Evolutionary conservation across 2,797 vertebrate genomes (phyloP).

Genomic region (Coluber constrictor): DNA sequence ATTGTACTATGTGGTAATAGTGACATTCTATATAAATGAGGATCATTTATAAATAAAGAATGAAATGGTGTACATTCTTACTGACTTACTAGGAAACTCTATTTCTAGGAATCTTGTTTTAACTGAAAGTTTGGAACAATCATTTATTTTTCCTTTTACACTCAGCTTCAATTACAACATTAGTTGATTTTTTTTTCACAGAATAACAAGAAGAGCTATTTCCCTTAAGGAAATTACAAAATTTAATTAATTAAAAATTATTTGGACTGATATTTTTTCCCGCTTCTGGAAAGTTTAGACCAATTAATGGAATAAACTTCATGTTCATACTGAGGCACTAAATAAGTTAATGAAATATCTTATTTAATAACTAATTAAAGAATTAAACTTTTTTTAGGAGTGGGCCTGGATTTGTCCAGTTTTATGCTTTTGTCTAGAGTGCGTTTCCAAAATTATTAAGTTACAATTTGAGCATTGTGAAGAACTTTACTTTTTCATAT

Average conservation of each 20-base stretch:
- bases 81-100: conserved; percentile 23
- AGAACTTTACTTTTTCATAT: background rate
- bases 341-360: conserved; percentile 10
- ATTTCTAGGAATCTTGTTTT: conserved; percentile 39
- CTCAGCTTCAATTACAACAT: conserved; percentile 43
- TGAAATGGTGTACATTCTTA: background rate
- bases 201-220: conserved; percentile 55
- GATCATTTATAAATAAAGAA: conserved; percentile 33
- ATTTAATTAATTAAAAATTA: conserved; percentile 36
- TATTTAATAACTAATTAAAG: background rate
- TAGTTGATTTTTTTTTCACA: conserved; percentile 53
- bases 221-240: conserved; percentile 19
- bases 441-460: background rate
- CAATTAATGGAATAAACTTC: conserved; percentile 35
- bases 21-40: conserved; percentile 20
- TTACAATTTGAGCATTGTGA: background rate
- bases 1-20: conserved; percentile 15
- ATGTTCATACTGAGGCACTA: conserved; percentile 35
- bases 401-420: background rate
- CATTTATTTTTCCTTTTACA: conserved; percentile 30
- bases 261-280: conserved; percentile 41
- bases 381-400: background rate
- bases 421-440: background rate
- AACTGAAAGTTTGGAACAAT: conserved; percentile 44
- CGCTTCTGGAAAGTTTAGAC: conserved; percentile 34